Evolutionary conservation across 2,888 invertebrate species (phyloP), one percentile per base, ranked within the genome.

Genomic region (Xanthia togata): DNA sequence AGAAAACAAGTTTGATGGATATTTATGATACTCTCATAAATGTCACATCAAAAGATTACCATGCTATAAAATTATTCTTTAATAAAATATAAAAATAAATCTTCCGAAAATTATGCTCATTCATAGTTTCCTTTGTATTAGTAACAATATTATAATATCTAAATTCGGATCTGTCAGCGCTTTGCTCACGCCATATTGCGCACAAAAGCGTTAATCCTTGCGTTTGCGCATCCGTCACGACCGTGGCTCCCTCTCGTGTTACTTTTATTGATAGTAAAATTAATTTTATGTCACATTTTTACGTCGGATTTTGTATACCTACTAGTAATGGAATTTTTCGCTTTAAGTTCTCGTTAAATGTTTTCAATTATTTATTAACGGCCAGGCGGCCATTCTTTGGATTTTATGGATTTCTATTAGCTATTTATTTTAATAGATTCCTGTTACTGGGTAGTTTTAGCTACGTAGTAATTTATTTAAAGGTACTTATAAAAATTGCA

Each of bases 211-310:
- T 69, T 93, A 93, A 95, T 94, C 95, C 93, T 72, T 83, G 79
- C 87, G 87, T 87, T 88, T 83, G 84, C 83, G 87, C 80, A 80
- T 67, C 70, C 76, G 89, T 91, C 95, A 95, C 95, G 95, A 93
- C 64, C 76, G 64, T 68, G 78, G 73, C 89, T 75, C 88, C 88
- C 90, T 86, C 88, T 85, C 47, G 70, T 57, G 72, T 76, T 84
- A 82, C 62, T 82, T 89, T 90, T 90, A 89, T 89, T 87, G 87
- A 85, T 87, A 82, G 72, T 90, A 78, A 87, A 86, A 85, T 74
- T 78, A 68, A 81, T 84, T 88, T 90, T 79, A 89, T 82, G 80
- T 67, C 64, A 65, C 57, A 79, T 84, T 76, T 82, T 85, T 75
- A 76, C 72, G 62, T 41, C 12, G 55, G 50, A 60, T 76, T 74